These are phyloP conservation scores for Apeltes quadracus DNA, from an alignment of 2,113 vertebrate genomes.

Conservation along the genomic window DNA sequence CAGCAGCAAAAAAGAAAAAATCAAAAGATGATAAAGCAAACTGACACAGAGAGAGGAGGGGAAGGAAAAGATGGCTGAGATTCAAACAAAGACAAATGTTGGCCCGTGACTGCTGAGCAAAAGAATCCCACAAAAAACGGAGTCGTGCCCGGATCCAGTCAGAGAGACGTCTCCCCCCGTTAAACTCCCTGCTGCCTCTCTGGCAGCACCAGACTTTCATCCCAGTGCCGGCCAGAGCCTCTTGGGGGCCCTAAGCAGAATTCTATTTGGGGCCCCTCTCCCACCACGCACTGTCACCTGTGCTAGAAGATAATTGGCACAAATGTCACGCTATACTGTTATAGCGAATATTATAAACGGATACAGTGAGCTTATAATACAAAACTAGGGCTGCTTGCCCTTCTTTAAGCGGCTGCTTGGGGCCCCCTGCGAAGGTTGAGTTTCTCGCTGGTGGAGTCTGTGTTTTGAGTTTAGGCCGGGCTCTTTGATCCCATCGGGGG, in stretches of 20 bases:
- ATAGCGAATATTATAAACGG: too few species aligned
- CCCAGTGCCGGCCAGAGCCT: too few species aligned
- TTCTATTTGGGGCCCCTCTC: too few species aligned
- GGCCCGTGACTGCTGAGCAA: slow-evolving; percentile 9
- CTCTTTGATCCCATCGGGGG: slow-evolving; percentile 17
- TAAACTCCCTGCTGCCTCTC: slow-evolving; percentile 53
- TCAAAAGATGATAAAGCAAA: neutral
- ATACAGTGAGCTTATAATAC: too few species aligned
- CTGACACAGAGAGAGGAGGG: neutral
- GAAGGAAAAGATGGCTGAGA: neutral
- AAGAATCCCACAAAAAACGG: slow-evolving; percentile 22
- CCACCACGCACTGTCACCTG: too few species aligned
- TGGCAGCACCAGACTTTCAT: slow-evolving; percentile 57
- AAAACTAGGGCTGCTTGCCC: too few species aligned
- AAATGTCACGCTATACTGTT: too few species aligned
- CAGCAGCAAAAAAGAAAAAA: neutral
- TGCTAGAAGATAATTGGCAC: too few species aligned
- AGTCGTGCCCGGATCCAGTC: slow-evolving; percentile 9
- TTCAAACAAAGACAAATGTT: slow-evolving; percentile 20
- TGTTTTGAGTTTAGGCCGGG: slow-evolving; percentile 16
- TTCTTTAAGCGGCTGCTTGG: too few species aligned
- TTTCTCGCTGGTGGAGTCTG: slow-evolving; percentile 9
- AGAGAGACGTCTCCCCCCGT: slow-evolving; percentile 36
- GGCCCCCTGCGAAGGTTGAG: too few species aligned
- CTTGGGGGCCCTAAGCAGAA: too few species aligned